Base-by-base conservation (phyloP, 2,888 invertebrate species). In the Perithous albicinctus region DNA sequence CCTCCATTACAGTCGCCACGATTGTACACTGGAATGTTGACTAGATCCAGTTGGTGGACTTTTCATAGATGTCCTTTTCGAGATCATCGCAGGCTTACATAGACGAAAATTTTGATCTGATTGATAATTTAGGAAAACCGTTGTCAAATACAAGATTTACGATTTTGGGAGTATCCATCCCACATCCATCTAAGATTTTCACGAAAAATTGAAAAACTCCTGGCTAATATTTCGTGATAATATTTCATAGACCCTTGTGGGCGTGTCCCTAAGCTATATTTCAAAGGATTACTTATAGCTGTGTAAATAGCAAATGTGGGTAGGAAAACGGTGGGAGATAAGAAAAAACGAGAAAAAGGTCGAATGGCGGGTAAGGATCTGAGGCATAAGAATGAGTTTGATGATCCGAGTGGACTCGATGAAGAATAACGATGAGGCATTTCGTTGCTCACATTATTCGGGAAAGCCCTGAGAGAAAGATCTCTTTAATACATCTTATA, bases 401-500 rank as follows among this genome's bases (percentile, higher is more conserved):
- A 51, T 63, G 63, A 63, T 51, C 73, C 69, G 77, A 56, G 35
- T 69, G 46, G 61, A 63, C 79, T 48, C 15, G 51, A 77, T 70
- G 77, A 77, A 70, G 70, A 77, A 64, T 70, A 77, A 77, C 70
- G 77, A 77, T 54, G 18, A 10, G 54, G 77, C 29, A 41, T 64
- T 70, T 69, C 56, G 54, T 48, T 29, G 48, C n/a, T 38, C 26
- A 41, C 59, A 41, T 70, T 43, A n/a, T n/a, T n/a, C n/a, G 32
- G 32, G 23, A 54, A 35, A 48, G 29, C 38, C 5, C 48, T 38
- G 35, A 4, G 43, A 43, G 54, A 5, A 32, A 32, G 54, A 59
- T 0, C 4, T 23, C n/a, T 81, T 32, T n/a, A 32, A 85, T 85
- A 84, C 83, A 85, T 85, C n/a, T 85, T 86, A 26, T 32, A 29